Evolutionary conservation across 2,888 invertebrate species (phyloP).

Genomic region (Melanostoma scalare): DNA sequence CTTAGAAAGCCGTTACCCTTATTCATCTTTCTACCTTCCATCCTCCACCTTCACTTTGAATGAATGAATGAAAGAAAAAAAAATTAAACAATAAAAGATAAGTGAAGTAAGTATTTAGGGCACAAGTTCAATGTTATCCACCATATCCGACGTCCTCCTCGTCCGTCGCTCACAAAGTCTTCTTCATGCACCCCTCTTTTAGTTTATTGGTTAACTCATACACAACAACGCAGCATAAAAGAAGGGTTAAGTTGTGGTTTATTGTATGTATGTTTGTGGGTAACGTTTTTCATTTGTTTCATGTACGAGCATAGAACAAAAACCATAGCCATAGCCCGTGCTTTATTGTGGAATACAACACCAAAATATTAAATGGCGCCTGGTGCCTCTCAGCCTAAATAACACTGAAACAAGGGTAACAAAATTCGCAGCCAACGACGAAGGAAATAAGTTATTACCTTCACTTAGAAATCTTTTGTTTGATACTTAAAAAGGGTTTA

Average conservation of each 20-base stretch:
- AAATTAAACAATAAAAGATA: slow-evolving; percentile 66
- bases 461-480: slow-evolving; percentile 71
- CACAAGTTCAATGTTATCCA: slow-evolving; percentile 71
- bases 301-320: no score
- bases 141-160: slow-evolving; percentile 13
- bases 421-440: slow-evolving; percentile 9
- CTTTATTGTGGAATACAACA: slow-evolving; percentile 28
- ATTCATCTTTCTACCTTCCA: slow-evolving; percentile 46
- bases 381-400: slow-evolving; percentile 28
- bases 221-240: slow-evolving; percentile 32
- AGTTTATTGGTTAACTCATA: slow-evolving; percentile 61
- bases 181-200: slow-evolving; percentile 12
- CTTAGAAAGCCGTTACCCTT: slow-evolving; percentile 35
- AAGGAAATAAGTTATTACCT: slow-evolving; percentile 68
- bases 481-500: slow-evolving; percentile 53
- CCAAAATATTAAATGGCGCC: slow-evolving; percentile 53
- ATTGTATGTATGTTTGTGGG: slow-evolving; percentile 23
- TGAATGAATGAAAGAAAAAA: neutral
- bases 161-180: neutral
- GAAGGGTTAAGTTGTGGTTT: slow-evolving; percentile 71
- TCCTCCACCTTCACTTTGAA: neutral
- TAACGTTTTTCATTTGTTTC: slow-evolving; percentile 21
- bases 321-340: slow-evolving; percentile 15
- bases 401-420: slow-evolving; percentile 38
- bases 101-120: slow-evolving; percentile 70